Percentiles rank a stretch among this genome's conserved stretches.
Evolutionary conservation across 2,888 invertebrate species (phyloP).

Genomic region (Lottia gigantea): DNA sequence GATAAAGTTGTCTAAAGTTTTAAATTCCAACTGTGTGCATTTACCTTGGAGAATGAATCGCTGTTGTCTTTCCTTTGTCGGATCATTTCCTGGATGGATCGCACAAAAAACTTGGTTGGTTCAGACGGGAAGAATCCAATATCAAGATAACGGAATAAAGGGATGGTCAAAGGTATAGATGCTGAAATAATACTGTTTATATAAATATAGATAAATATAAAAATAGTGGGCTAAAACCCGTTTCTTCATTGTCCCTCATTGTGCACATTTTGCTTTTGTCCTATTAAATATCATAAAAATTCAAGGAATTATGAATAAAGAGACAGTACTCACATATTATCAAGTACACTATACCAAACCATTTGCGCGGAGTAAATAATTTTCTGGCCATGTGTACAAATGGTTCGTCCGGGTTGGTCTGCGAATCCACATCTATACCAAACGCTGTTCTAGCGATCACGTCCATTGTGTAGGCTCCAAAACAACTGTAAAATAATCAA

Average conservation of each 20-base stretch:
- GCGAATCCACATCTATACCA: slow-evolving; percentile 41
- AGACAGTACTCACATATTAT: too few relatives aligned
- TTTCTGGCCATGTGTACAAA: slow-evolving; percentile 34
- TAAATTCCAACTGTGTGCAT: too few relatives aligned
- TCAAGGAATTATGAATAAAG: too few relatives aligned
- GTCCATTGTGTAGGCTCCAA: slow-evolving; percentile 43
- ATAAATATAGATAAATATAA: too few relatives aligned
- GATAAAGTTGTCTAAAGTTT: too few relatives aligned
- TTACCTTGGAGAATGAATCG: too few relatives aligned
- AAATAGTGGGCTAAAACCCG: too few relatives aligned
- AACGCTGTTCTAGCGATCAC: slow-evolving; percentile 42
- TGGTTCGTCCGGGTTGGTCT: slow-evolving; percentile 35
- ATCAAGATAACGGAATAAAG: not conserved
- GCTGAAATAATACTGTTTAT: too few relatives aligned
- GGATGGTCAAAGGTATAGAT: too few relatives aligned
- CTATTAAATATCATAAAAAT: too few relatives aligned
- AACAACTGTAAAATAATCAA: slow-evolving; percentile 32
- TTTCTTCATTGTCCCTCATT: too few relatives aligned
- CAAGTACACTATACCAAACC: not conserved
- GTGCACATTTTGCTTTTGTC: too few relatives aligned
- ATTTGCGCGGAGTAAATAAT: slow-evolving; percentile 19
- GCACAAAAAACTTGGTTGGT: not conserved
- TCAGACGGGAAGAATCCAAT: not conserved
- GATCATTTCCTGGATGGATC: not conserved
- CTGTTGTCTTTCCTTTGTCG: not conserved